Percentiles rank a stretch among this genome's conserved stretches.
Conservation (phyloP, 2,113 vertebrate species). For the Tylochromis polylepis region DNA sequence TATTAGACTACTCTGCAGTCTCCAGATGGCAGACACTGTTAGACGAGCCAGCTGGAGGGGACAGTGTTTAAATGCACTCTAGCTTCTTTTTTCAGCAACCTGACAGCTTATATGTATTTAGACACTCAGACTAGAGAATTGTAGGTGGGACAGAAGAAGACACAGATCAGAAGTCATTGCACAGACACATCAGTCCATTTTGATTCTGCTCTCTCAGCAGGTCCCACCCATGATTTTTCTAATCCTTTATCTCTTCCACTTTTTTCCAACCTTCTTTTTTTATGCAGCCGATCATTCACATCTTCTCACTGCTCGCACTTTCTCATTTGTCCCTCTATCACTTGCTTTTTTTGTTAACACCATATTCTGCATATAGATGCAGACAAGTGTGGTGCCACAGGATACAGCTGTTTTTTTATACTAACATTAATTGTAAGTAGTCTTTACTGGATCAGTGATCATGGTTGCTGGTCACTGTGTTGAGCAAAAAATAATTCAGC, state of each 20-base stretch:
- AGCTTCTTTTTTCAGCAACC: background rate
- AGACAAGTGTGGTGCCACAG: background rate
- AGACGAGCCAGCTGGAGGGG: background rate
- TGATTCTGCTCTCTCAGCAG: slow-evolving; percentile 11
- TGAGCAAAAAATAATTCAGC: accelerated
- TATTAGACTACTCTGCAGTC: slow-evolving; percentile 20
- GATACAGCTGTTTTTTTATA: background rate
- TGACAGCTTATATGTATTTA: background rate
- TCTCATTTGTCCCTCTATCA: background rate
- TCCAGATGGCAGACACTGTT: slow-evolving; percentile 22
- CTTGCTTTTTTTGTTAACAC: background rate
- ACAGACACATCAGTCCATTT: slow-evolving; percentile 11
- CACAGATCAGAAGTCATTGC: background rate
- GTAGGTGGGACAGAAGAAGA: background rate
- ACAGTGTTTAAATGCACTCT: background rate
- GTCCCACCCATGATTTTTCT: background rate
- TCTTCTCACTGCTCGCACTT: background rate
- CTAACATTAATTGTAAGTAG: background rate
- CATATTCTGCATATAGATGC: background rate
- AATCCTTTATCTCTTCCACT: background rate
- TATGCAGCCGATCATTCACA: background rate
- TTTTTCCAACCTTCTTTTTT: background rate
- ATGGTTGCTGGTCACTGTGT: background rate
- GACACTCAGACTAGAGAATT: background rate
- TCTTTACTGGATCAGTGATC: background rate